phyloP scores from a whole-genome alignment of 92 coral and sea anemone species.

The Metridium senile region DNA sequence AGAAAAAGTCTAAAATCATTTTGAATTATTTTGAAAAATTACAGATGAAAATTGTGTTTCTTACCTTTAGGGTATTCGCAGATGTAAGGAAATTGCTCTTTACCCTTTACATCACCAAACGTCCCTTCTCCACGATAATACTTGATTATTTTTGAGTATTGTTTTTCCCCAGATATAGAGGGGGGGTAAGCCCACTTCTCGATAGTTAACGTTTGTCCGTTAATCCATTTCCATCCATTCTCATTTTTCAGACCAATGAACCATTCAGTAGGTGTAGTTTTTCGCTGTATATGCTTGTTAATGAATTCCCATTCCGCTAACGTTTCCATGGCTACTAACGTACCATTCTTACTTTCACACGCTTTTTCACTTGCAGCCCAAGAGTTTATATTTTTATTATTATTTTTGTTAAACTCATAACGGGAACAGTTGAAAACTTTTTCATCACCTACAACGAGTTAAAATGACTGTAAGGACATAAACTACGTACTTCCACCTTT shows the following conservation, averaged over 20 bases:
- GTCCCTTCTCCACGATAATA: neutral
- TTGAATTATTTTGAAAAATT: too few relatives aligned
- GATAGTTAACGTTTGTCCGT: neutral
- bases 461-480: too few relatives aligned
- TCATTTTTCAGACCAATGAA: constrained; percentile 25
- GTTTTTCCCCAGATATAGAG: neutral
- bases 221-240: neutral
- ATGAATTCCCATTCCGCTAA: constrained; percentile 43
- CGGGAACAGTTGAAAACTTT: neutral
- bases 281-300: constrained; percentile 37
- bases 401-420: neutral
- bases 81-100: neutral
- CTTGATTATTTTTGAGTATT: too few relatives aligned
- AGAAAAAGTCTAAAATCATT: too few relatives aligned
- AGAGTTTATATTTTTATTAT: neutral
- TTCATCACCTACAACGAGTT: neutral
- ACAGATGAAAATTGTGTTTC: too few relatives aligned
- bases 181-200: neutral
- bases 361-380: constrained; percentile 1
- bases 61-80: neutral
- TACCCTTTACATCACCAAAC: neutral
- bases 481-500: too few relatives aligned
- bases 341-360: constrained; percentile 37
- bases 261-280: constrained; percentile 42
- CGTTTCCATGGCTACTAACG: constrained; percentile 48